Evolutionary conservation across 2,888 invertebrate genomes (phyloP).

Genomic region (Zhuqinia jingwanae): DNA sequence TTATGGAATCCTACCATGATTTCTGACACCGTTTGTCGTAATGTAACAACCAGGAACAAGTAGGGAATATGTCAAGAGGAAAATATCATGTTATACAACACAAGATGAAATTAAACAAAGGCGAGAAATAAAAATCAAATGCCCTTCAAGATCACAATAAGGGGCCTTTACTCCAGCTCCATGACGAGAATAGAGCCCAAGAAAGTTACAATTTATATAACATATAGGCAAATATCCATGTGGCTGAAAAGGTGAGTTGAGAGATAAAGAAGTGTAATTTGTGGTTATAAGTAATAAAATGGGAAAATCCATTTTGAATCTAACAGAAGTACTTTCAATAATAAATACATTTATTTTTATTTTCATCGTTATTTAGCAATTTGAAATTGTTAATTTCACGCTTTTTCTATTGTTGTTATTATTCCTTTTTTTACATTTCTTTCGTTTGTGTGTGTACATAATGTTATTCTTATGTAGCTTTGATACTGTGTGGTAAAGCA

Average conservation of each 20-base stretch:
- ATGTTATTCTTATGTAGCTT: background rate
- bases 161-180: constrained; percentile 49
- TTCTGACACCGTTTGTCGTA: background rate
- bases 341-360: too few relatives aligned
- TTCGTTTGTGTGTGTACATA: background rate
- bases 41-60: too few relatives aligned
- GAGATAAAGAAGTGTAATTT: background rate
- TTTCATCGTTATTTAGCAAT: background rate
- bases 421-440: constrained; percentile 46
- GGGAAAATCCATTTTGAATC: constrained; percentile 19
- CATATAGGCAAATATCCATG: background rate
- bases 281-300: background rate
- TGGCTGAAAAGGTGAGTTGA: background rate
- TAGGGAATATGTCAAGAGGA: too few relatives aligned
- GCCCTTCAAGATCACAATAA: constrained; percentile 61
- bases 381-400: constrained; percentile 54
- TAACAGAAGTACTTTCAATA: background rate
- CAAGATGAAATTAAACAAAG: background rate
- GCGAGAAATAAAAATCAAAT: constrained; percentile 5
- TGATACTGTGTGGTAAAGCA: background rate
- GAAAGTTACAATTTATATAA: background rate
- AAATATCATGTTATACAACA: too few relatives aligned
- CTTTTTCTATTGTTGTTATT: constrained; percentile 31
- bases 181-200: background rate
- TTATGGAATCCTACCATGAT: constrained; percentile 7